Evolutionary conservation across 2,113 vertebrate genomes (phyloP).

Genomic region (Python bivittatus): DNA sequence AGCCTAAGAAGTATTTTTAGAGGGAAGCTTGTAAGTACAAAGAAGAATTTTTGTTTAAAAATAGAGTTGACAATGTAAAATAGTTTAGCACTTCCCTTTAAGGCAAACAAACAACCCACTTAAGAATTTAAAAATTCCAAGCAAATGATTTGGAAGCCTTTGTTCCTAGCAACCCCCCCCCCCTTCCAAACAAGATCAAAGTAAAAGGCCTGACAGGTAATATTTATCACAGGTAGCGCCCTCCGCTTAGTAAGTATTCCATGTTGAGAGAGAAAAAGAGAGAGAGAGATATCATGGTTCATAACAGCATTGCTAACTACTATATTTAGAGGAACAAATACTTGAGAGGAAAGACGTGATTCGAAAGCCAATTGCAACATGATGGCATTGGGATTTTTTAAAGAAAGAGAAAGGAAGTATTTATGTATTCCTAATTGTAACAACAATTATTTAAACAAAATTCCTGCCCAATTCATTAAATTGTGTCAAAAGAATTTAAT

Average conservation of each 20-base stretch:
- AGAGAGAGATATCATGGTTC: constrained; percentile 42
- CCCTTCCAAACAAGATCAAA: constrained; percentile 55
- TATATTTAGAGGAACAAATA: constrained; percentile 29
- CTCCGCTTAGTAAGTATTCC: constrained; percentile 48
- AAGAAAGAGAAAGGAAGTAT: background rate
- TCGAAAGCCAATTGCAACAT: background rate
- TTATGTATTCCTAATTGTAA: background rate
- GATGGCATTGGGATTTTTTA: background rate
- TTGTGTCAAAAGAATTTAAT: background rate
- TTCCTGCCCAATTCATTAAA: background rate
- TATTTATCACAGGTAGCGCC: constrained; percentile 65
- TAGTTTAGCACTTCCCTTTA: constrained; percentile 68
- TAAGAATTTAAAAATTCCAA: constrained; percentile 66
- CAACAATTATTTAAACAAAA: background rate
- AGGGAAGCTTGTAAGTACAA: constrained; percentile 65
- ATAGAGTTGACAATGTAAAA: constrained; percentile 68
- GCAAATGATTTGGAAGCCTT: constrained; percentile 65
- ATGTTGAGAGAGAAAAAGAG: constrained; percentile 44
- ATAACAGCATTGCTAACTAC: constrained; percentile 4
- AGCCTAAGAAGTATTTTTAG: constrained; percentile 67
- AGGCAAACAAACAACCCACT: constrained; percentile 66
- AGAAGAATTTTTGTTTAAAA: constrained; percentile 68
- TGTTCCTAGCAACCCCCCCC: constrained; percentile 5
- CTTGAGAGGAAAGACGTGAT: background rate
- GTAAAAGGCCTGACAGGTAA: constrained; percentile 63